Conservation (phyloP, 2,888 invertebrate species). For the Cheilosia grossa region DNA sequence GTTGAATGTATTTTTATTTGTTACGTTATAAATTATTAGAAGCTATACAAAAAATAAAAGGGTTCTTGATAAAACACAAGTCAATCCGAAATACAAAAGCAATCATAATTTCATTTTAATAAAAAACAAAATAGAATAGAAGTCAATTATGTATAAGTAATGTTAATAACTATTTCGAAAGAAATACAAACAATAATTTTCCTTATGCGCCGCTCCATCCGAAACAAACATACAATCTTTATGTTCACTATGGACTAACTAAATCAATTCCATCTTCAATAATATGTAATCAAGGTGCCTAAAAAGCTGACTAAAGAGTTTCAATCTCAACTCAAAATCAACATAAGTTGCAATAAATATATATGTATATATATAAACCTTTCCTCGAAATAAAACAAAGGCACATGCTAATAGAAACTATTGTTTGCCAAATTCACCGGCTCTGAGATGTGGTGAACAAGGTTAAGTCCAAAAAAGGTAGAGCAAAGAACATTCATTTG, state of each 20-base stretch:
- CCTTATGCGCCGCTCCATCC: conserved; percentile 6
- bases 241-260: conserved; percentile 33
- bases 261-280: conserved; percentile 39
- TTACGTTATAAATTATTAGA: conserved; percentile 67
- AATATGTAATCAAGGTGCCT: conserved; percentile 40
- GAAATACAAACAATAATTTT: conserved; percentile 1
- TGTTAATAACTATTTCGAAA: conserved; percentile 13
- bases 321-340: conserved; percentile 41
- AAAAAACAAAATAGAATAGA: conserved; percentile 41
- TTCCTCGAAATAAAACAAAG: conserved; percentile 73
- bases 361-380: conserved; percentile 33
- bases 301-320: conserved; percentile 44
- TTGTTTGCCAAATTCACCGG: conserved; percentile 61
- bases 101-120: conserved; percentile 43
- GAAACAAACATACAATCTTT: conserved; percentile 29
- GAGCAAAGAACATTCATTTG: conserved; percentile 42
- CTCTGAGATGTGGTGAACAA: conserved; percentile 26
- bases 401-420: conserved; percentile 76
- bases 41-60: conserved; percentile 56
- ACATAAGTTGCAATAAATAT: conserved; percentile 56
- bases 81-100: conserved; percentile 58
- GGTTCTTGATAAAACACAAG: conserved; percentile 71
- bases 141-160: conserved; percentile 17
- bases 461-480: conserved; percentile 40
- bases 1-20: conserved; percentile 52